A percentile compares a stretch with the other conserved stretches of the same genome.
Conservation (phyloP, 1,140 invertebrate genomes). For the Rhyzopertha dominica region DNA sequence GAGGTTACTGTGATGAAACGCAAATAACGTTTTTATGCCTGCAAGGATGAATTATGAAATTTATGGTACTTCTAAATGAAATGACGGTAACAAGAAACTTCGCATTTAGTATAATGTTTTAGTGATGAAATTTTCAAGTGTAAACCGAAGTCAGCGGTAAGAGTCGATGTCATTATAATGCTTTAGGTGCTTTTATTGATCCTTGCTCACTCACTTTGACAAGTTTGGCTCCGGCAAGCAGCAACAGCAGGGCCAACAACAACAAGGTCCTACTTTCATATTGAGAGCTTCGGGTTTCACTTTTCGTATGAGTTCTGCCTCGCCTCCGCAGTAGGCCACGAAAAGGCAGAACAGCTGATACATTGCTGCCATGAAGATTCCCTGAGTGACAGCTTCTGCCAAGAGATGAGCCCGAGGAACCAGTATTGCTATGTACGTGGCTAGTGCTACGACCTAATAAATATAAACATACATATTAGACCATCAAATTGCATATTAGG, state of each 20-base stretch:
- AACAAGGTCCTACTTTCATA: constrained; percentile 55
- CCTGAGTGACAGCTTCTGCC: constrained; percentile 57
- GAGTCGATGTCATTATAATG: too few relatives aligned
- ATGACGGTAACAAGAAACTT: too few relatives aligned
- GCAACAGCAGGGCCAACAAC: constrained; percentile 58
- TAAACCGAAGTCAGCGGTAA: too few relatives aligned
- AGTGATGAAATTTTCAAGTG: too few relatives aligned
- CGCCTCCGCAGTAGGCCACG: constrained; percentile 56
- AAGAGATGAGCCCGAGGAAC: constrained; percentile 56
- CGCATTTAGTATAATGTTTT: too few relatives aligned
- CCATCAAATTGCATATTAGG: constrained; percentile 6
- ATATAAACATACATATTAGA: neutral
- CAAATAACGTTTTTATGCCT: too few relatives aligned
- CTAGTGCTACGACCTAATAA: constrained; percentile 52
- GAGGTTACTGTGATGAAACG: too few relatives aligned
- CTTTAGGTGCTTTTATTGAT: too few relatives aligned
- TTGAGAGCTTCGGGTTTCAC: constrained; percentile 48
- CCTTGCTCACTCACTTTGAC: constrained; percentile 53
- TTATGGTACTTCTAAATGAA: too few relatives aligned
- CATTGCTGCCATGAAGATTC: constrained; percentile 56
- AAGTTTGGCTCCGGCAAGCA: constrained; percentile 51
- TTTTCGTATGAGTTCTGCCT: constrained; percentile 51
- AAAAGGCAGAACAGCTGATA: constrained; percentile 58
- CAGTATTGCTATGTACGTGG: constrained; percentile 52
- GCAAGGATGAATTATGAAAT: too few relatives aligned